Percentiles rank a stretch among this genome's conserved stretches.
These are phyloP conservation scores for Anodontia alba DNA, from an alignment of 2,888 invertebrate genomes.

Conservation along the genomic window DNA sequence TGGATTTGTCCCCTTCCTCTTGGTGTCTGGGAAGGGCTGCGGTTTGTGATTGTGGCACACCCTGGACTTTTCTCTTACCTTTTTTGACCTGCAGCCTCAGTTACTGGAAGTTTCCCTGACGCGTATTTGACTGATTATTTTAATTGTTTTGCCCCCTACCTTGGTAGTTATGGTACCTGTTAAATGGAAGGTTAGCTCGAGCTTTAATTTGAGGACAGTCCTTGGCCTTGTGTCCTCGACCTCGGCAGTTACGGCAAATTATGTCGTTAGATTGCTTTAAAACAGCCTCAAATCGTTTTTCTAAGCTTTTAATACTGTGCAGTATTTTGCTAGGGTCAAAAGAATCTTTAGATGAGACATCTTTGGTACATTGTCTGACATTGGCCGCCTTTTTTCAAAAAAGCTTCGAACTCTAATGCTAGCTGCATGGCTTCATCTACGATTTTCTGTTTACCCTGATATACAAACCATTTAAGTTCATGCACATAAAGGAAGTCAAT, in stretches of 20 bases:
- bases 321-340: background rate
- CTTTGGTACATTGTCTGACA: background rate
- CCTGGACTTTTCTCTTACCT: too few relatives aligned
- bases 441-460: slow-evolving; percentile 7
- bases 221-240: background rate
- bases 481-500: slow-evolving; percentile 1
- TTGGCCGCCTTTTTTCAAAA: background rate
- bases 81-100: too few relatives aligned
- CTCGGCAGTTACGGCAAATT: background rate
- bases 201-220: background rate
- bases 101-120: too few relatives aligned
- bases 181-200: background rate
- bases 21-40: too few relatives aligned
- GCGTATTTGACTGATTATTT: too few relatives aligned
- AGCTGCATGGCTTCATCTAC: slow-evolving; percentile 15
- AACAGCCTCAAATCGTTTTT: background rate
- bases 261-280: background rate
- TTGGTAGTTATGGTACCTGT: background rate
- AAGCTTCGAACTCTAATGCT: slow-evolving; percentile 6
- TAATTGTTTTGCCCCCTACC: background rate
- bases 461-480: slow-evolving; percentile 15
- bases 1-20: too few relatives aligned
- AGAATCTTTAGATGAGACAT: background rate
- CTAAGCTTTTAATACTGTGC: background rate
- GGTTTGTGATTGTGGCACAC: too few relatives aligned